Percentiles rank a stretch among this genome's conserved stretches.
These are phyloP conservation scores for Sorex fumeus DNA, from an alignment of 2,113 vertebrate genomes.

Conservation along the genomic window DNA sequence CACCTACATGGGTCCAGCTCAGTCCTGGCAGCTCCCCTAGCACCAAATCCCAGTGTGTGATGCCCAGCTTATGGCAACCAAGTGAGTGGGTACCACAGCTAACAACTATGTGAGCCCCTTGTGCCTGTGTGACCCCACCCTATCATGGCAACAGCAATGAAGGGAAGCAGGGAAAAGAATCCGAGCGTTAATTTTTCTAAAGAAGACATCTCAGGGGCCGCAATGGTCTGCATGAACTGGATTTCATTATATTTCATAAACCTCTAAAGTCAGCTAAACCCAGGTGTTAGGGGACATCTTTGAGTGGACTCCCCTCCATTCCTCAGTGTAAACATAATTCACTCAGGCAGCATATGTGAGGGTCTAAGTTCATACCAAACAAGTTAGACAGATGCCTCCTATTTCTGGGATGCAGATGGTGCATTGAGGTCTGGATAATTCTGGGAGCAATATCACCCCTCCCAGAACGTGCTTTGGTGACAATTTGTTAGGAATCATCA, in stretches of 20 bases:
- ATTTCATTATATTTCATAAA: constrained; percentile 28
- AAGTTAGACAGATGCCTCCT: constrained; percentile 8
- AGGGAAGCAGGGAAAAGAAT: too few relatives aligned
- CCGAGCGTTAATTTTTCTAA: neutral
- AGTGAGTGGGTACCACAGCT: too few relatives aligned
- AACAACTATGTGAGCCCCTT: too few relatives aligned
- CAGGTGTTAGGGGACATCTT: neutral
- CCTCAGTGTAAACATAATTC: too few relatives aligned
- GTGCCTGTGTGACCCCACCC: too few relatives aligned
- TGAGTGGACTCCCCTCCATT: neutral
- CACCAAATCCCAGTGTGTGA: too few relatives aligned
- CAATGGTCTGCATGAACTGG: neutral
- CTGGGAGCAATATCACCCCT: constrained; percentile 64
- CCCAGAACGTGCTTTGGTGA: constrained; percentile 60
- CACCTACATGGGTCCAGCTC: too few relatives aligned
- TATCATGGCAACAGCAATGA: too few relatives aligned
- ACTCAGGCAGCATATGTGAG: too few relatives aligned
- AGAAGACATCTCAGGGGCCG: neutral
- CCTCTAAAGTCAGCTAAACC: neutral
- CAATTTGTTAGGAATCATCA: constrained; percentile 76
- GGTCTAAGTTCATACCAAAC: constrained; percentile 18
- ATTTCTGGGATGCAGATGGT: constrained; percentile 52
- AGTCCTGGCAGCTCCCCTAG: too few relatives aligned
- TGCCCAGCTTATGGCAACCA: too few relatives aligned
- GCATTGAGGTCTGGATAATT: constrained; percentile 44